Conservation (phyloP, 2,113 vertebrate species). For the Campylomormyrus tamandua region DNA sequence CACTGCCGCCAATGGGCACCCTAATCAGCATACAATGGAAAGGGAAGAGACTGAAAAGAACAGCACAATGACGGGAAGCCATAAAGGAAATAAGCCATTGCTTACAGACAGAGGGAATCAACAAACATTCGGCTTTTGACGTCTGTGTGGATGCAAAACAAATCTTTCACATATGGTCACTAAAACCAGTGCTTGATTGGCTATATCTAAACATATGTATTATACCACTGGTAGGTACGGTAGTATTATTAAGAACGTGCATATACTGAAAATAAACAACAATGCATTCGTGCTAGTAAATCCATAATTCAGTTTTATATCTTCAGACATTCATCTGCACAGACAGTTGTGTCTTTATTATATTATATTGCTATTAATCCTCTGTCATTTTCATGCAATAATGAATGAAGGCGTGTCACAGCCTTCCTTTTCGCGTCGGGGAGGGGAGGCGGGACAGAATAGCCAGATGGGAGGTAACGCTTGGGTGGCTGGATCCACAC, state of each 20-base stretch:
- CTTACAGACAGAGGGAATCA: neutral
- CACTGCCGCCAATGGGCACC: neutral
- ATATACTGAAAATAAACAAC: neutral
- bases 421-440: neutral
- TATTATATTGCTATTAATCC: neutral
- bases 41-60: conserved; percentile 3
- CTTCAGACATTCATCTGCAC: neutral
- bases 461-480: neutral
- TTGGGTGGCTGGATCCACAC: neutral
- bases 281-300: neutral
- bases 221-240: neutral
- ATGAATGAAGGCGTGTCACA: neutral
- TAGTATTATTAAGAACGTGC: neutral
- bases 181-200: neutral
- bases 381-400: neutral
- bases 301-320: neutral
- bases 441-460: neutral
- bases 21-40: neutral
- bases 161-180: neutral
- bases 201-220: neutral
- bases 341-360: neutral
- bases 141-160: conserved; percentile 45
- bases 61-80: conserved; percentile 15
- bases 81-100: neutral
- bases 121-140: conserved; percentile 47